phyloP scores from a whole-genome alignment of 1,140 invertebrate genomes.

The Telenomus remus region DNA sequence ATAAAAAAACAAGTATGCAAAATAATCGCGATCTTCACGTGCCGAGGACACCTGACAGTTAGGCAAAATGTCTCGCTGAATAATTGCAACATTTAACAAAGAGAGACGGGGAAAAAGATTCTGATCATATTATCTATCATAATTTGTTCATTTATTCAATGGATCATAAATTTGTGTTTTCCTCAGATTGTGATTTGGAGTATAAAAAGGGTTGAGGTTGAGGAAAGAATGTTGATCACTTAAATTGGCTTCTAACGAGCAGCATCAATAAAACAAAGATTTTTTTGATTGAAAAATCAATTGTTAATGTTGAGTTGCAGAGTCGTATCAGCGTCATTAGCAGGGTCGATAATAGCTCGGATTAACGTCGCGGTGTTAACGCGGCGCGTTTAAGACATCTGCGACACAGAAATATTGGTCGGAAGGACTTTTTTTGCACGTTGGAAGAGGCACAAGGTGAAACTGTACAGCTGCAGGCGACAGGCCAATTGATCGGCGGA shows the following conservation, averaged over 20 bases:
- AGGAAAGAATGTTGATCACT: too few species aligned
- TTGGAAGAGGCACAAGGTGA: constrained; percentile 32
- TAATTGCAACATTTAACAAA: constrained; percentile 3
- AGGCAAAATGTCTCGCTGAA: constrained; percentile 7
- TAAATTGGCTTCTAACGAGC: too few species aligned
- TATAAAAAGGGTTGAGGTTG: too few species aligned
- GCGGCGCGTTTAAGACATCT: constrained; percentile 13
- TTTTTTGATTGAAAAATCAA: background rate
- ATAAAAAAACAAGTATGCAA: too few species aligned
- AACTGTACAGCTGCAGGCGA: constrained; percentile 21
- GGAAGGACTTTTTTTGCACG: constrained; percentile 20
- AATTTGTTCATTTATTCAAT: too few species aligned
- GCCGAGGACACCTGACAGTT: constrained; percentile 6
- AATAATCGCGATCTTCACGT: constrained; percentile 3
- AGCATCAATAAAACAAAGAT: too few species aligned
- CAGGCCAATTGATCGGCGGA: background rate
- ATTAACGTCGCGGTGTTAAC: constrained; percentile 26
- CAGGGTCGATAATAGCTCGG: constrained; percentile 10
- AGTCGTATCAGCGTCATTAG: constrained; percentile 10
- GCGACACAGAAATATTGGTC: constrained; percentile 12
- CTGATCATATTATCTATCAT: too few species aligned
- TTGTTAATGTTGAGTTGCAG: constrained; percentile 11
- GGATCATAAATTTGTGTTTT: too few species aligned
- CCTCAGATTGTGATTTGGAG: too few species aligned
- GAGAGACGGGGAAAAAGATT: too few species aligned